phyloP scores from a whole-genome alignment of 2,113 vertebrate genomes.

The Corynorhinus townsendii region DNA sequence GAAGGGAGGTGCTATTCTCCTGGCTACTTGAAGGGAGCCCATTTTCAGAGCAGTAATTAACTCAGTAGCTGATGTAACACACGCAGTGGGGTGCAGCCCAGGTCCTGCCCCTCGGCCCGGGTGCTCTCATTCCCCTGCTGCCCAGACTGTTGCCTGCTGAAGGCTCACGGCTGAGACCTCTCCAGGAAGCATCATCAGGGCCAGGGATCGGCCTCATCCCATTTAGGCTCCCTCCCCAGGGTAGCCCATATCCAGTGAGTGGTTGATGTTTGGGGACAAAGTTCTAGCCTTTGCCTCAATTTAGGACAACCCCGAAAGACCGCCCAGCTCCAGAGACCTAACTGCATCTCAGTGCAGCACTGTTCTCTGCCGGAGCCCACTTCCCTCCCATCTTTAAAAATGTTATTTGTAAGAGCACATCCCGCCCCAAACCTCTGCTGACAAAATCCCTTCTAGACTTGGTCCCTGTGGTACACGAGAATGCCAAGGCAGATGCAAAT shows the following conservation, averaged over 20 bases:
- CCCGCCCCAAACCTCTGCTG: neutral
- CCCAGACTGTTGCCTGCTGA: neutral
- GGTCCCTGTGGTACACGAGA: neutral
- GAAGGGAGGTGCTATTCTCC: neutral
- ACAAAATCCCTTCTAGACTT: neutral
- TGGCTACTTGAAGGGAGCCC: neutral
- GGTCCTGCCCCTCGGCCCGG: neutral
- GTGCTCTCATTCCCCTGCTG: neutral
- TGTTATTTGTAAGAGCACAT: neutral
- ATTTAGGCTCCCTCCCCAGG: neutral
- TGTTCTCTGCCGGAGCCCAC: neutral
- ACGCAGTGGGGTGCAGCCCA: fast-evolving
- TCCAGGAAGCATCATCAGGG: neutral
- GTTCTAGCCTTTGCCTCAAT: neutral
- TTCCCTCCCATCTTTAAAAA: neutral
- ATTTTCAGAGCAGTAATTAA: neutral
- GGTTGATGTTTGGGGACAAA: neutral
- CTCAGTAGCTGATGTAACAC: too few species aligned
- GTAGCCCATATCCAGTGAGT: neutral
- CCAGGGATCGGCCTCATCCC: neutral
- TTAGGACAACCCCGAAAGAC: neutral
- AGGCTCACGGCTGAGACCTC: neutral
- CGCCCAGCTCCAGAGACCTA: neutral
- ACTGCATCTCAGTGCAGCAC: neutral
- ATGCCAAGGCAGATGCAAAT: neutral